These are phyloP conservation scores for Harpegnathos saltator DNA, from an alignment of 1,140 invertebrate genomes.

Conservation along the genomic window DNA sequence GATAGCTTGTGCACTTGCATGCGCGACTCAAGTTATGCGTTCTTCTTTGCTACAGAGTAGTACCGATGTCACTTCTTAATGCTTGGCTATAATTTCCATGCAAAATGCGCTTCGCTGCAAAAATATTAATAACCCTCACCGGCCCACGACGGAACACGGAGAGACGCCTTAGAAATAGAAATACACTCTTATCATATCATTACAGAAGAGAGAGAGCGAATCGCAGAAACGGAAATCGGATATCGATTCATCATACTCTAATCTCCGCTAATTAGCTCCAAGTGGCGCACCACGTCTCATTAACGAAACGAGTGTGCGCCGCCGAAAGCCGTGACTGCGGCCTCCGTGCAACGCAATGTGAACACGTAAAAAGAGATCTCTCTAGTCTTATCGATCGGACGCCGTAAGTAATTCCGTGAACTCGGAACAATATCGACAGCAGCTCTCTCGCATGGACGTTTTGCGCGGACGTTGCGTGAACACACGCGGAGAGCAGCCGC, in stretches of 20 bases:
- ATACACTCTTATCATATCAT: constrained; percentile 59
- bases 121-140: constrained; percentile 4
- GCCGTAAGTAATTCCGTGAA: constrained; percentile 59
- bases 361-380: constrained; percentile 58
- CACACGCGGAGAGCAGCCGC: neutral
- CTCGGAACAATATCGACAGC: constrained; percentile 52
- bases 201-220: constrained; percentile 58
- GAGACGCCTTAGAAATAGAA: constrained; percentile 53
- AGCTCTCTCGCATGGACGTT: constrained; percentile 21
- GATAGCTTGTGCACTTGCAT: no score
- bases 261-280: constrained; percentile 58
- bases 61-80: neutral
- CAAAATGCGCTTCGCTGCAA: constrained; percentile 37
- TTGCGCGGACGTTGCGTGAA: constrained; percentile 30
- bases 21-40: neutral
- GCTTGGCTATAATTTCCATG: constrained; percentile 26
- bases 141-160: constrained; percentile 55
- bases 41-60: constrained; percentile 5
- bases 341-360: constrained; percentile 47
- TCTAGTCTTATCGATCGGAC: constrained; percentile 53
- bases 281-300: constrained; percentile 53
- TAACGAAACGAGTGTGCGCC: constrained; percentile 52
- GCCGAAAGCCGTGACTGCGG: constrained; percentile 51
- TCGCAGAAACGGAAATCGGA: constrained; percentile 60
- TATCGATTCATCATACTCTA: constrained; percentile 58